Evolutionary conservation across 2,888 invertebrate genomes (phyloP), one percentile per base, ranked within the genome.

Genomic region (Drosophila aldrichi): DNA sequence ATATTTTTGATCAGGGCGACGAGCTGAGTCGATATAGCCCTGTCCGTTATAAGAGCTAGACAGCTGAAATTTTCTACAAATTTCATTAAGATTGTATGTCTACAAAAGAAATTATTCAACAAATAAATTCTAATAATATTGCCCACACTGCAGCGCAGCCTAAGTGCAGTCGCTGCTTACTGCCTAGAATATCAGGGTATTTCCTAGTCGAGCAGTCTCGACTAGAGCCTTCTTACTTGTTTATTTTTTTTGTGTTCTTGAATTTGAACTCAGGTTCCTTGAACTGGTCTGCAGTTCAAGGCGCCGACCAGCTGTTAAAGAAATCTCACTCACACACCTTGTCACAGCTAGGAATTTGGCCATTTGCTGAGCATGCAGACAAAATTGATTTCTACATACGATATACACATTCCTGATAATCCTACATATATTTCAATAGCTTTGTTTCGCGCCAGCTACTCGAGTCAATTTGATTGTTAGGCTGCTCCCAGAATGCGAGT

Each of bases 261-360:
- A 41, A 67, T 59, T 66, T 88, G 83, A 83, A 88, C 88, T 66
- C 64, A 29, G 61, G 83, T 69, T 75, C 61, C 67, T 75, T 88
- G 86, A 88, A 85, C 81, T 29, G 56, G 18, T 8, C 14, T 25
- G 16, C 34, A 49, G 62, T 62, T 66, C 58, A 67, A 41, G 49
- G 46, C 62, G 62, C 52, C 54, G 52, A 10, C 51, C 56, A 18
- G 41, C 18, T 48, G 12, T 40, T 46, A 25, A 57, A 38, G 3
- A 55, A 59, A 38, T 57, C n/a, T 16, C n/a, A 38, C 44, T 44
- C 55, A 66, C 59, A 77, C 57, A 77, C 38, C 70, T 69, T 51
- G 54, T 46, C 22, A 5, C 14, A 16, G 48, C 46, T 34, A 12
- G 46, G 71, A 22, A 41, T 49, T 51, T 72, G 66, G 56, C 58